These are phyloP conservation scores for Pantala flavescens DNA, from an alignment of 1,140 invertebrate genomes.

Conservation along the genomic window DNA sequence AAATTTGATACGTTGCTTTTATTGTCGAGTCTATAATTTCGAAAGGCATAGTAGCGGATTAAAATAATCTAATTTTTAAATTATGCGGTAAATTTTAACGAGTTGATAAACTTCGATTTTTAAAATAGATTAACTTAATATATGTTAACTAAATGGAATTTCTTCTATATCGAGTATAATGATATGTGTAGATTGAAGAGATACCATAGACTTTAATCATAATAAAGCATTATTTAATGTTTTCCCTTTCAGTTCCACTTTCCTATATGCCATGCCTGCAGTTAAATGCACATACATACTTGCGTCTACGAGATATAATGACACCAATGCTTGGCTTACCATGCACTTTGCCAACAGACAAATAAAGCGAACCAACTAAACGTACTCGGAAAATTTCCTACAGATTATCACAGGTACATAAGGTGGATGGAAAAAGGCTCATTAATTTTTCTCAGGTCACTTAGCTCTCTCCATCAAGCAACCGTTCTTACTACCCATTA, in stretches of 20 bases:
- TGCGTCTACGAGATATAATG: background rate
- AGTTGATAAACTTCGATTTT: no score
- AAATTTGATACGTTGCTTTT: background rate
- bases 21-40: background rate
- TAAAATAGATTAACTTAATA: no score
- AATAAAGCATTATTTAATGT: background rate
- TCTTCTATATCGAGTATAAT: background rate
- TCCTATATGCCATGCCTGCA: constrained; percentile 4
- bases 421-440: background rate
- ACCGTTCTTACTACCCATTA: no score
- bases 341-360: constrained; percentile 1
- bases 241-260: constrained; percentile 1
- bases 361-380: constrained; percentile 2
- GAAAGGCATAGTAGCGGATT: no score
- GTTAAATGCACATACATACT: constrained; percentile 3
- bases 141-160: no score
- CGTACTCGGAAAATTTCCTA: background rate
- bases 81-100: no score
- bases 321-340: constrained; percentile 7
- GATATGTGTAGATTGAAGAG: constrained; percentile 2
- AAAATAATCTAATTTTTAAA: no score
- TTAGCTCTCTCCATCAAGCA: background rate
- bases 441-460: background rate
- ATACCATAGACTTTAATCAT: background rate
- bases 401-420: background rate